phyloP scores from a whole-genome alignment of 2,888 invertebrate genomes.

The Augochlorella aurata region DNA sequence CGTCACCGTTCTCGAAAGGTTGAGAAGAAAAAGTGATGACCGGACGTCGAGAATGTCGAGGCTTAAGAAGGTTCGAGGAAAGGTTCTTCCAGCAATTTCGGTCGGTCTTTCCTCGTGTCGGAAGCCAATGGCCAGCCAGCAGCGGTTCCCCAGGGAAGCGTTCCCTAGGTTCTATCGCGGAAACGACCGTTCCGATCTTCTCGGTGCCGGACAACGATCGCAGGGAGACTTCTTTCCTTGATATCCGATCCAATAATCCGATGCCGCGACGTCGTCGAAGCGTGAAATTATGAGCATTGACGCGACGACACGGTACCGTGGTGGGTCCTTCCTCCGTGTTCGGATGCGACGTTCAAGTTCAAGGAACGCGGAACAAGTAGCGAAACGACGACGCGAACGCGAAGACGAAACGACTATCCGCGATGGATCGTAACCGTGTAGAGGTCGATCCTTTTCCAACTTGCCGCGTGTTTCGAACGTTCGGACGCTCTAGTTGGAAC shows the following conservation, averaged over 20 bases:
- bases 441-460: no score
- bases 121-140: slow-evolving; percentile 41
- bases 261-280: slow-evolving; percentile 73
- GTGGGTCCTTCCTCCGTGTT: slow-evolving; percentile 66
- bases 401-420: slow-evolving; percentile 4
- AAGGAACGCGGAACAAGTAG: slow-evolving; percentile 43
- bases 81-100: slow-evolving; percentile 61
- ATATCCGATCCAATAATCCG: slow-evolving; percentile 77
- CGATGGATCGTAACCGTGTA: background rate
- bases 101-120: slow-evolving; percentile 61
- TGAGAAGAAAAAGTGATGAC: background rate
- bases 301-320: slow-evolving; percentile 61
- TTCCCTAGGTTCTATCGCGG: slow-evolving; percentile 59
- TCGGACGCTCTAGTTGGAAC: background rate
- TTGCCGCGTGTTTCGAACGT: slow-evolving; percentile 15
- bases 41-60: slow-evolving; percentile 28
- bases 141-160: slow-evolving; percentile 46
- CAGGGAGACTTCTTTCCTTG: slow-evolving; percentile 65
- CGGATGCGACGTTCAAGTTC: slow-evolving; percentile 27
- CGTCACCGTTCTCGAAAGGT: background rate
- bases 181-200: slow-evolving; percentile 61
- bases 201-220: slow-evolving; percentile 57
- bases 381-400: slow-evolving; percentile 1
- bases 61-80: slow-evolving; percentile 54
- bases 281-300: slow-evolving; percentile 77